A percentile compares a stretch with the other conserved stretches of the same genome.
Conservation (phyloP, 2,797 vertebrate species). For the Cirrhinus molitorella region DNA sequence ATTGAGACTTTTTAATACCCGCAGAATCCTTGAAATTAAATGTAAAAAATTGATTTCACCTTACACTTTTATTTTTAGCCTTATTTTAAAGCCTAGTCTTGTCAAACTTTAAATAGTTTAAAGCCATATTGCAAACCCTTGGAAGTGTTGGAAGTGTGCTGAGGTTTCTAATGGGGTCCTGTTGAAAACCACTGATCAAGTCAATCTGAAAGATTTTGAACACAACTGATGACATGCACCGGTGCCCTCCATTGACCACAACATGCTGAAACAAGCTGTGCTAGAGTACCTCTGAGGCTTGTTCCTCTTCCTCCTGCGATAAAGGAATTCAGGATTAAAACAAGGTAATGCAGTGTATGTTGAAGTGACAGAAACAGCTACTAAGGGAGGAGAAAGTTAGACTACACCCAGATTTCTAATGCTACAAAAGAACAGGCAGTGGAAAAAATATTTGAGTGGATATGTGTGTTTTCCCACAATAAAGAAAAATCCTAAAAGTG, state of each 20-base stretch:
- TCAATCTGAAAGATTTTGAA: conserved; percentile 3
- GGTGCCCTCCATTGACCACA: conserved; percentile 53
- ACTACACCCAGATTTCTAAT: background rate
- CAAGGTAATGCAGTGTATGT: conserved; percentile 4
- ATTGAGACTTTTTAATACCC: background rate
- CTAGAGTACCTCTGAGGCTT: conserved; percentile 76
- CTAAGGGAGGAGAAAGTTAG: background rate
- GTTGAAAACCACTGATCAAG: conserved; percentile 16
- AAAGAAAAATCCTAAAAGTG: conserved; percentile 20
- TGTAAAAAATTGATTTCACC: too few species aligned
- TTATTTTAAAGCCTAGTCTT: background rate
- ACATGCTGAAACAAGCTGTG: conserved; percentile 57
- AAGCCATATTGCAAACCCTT: too few species aligned
- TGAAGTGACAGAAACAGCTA: conserved; percentile 1
- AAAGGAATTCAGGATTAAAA: conserved; percentile 37
- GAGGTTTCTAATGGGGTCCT: background rate
- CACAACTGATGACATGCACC: conserved; percentile 60
- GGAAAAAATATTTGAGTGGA: background rate
- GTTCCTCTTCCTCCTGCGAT: conserved; percentile 76
- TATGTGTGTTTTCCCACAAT: conserved; percentile 31
- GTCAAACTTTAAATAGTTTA: background rate
- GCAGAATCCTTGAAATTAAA: background rate
- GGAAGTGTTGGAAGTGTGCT: background rate
- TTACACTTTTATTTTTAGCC: background rate
- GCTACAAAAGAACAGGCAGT: background rate